phyloP scores from a whole-genome alignment of 1,140 invertebrate species.

The Diorhabda elongata region DNA sequence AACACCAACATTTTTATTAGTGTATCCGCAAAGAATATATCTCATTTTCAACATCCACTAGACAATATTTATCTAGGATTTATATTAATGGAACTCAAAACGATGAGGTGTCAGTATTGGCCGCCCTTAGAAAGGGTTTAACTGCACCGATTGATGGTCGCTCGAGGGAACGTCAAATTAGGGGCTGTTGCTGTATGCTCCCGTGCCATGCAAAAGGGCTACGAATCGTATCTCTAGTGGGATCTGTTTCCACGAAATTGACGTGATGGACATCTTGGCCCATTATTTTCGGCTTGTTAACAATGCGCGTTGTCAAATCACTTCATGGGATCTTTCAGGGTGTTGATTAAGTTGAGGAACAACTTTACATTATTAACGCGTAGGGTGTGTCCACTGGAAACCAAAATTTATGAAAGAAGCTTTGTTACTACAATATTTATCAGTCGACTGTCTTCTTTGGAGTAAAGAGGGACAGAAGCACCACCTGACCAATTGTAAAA shows the following conservation, averaged over 20 bases:
- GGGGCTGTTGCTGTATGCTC: conserved; percentile 10
- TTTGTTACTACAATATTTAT: too few species aligned
- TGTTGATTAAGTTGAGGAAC: too few species aligned
- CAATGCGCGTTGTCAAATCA: conserved; percentile 5
- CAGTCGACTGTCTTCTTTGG: too few species aligned
- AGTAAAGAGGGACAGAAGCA: too few species aligned
- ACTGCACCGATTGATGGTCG: conserved; percentile 12
- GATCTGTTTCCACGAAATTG: conserved; percentile 10
- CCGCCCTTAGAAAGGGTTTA: conserved; percentile 8
- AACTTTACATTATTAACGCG: too few species aligned
- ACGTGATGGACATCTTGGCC: conserved; percentile 2
- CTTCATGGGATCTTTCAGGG: background rate
- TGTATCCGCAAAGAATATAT: too few species aligned
- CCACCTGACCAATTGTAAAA: too few species aligned
- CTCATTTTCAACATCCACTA: background rate
- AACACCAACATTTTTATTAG: too few species aligned
- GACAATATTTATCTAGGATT: background rate
- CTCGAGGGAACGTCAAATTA: conserved; percentile 12
- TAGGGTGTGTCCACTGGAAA: too few species aligned
- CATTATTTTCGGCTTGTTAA: background rate
- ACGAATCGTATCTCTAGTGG: conserved; percentile 4
- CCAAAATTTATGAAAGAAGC: too few species aligned
- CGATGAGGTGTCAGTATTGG: conserved; percentile 2
- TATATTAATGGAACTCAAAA: conserved; percentile 14
- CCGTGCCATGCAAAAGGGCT: background rate